Conservation (phyloP, 2,888 invertebrate genomes). For the Nipponacmea schrenckii region DNA sequence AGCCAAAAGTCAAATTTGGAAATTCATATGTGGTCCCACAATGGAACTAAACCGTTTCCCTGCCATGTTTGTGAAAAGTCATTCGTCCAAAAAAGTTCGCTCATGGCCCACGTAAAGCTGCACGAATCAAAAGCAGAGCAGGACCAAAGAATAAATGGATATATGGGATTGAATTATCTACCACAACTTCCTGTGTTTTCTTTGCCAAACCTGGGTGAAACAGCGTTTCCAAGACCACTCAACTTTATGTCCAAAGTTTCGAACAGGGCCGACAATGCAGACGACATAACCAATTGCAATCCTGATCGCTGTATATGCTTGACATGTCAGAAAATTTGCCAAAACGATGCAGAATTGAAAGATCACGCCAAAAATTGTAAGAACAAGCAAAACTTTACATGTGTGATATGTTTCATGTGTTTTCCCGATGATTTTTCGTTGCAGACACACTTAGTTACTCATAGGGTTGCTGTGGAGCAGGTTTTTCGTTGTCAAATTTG, state of each 20-base stretch:
- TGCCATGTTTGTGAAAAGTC: constrained; percentile 12
- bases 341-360: background rate
- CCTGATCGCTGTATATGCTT: background rate
- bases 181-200: background rate
- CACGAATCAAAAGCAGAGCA: constrained; percentile 3
- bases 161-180: background rate
- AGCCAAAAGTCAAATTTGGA: constrained; percentile 13
- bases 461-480: background rate
- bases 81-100: constrained; percentile 2
- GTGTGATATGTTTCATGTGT: background rate
- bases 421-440: background rate
- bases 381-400: background rate
- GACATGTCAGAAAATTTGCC: background rate
- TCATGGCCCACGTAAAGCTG: constrained; percentile 4
- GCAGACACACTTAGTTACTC: background rate
- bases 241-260: too few relatives aligned
- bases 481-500: background rate
- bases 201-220: background rate
- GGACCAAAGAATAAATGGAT: background rate
- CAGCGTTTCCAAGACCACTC: background rate
- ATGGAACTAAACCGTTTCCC: constrained; percentile 1
- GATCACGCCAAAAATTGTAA: background rate
- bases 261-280: too few relatives aligned
- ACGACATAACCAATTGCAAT: too few relatives aligned
- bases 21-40: constrained; percentile 13